These are phyloP conservation scores for Drosophila ezoana DNA, from an alignment of 2,888 invertebrate species.

Conservation along the genomic window DNA sequence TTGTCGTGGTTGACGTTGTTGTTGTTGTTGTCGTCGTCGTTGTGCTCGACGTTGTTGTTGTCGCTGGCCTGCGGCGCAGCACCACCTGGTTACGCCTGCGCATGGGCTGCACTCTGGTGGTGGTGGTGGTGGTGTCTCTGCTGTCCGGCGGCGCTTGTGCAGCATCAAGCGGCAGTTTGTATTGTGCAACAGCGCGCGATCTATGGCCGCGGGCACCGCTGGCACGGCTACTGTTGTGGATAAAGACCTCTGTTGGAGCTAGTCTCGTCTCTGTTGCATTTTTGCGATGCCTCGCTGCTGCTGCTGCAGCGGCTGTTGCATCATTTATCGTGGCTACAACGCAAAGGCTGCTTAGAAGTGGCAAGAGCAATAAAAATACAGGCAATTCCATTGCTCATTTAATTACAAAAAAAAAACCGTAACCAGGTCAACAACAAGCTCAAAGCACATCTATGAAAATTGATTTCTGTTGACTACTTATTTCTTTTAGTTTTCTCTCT, in stretches of 20 bases:
- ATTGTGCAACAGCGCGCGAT: slow-evolving; percentile 71
- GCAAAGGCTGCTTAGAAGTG: slow-evolving; percentile 56
- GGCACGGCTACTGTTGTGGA: slow-evolving; percentile 25
- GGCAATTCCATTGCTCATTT: slow-evolving; percentile 59
- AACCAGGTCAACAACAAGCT: slow-evolving; percentile 42
- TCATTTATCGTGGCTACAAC: slow-evolving; percentile 53
- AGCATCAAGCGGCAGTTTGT: slow-evolving; percentile 59
- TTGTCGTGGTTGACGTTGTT: slow-evolving; percentile 55
- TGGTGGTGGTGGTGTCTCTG: slow-evolving; percentile 11
- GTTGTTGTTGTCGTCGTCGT: slow-evolving; percentile 39
- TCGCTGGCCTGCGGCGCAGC: slow-evolving; percentile 53
- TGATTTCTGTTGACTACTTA: slow-evolving; percentile 13
- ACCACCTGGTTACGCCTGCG: slow-evolving; percentile 66
- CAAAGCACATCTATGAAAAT: slow-evolving; percentile 34
- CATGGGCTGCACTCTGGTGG: slow-evolving; percentile 28
- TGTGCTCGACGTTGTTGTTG: slow-evolving; percentile 31
- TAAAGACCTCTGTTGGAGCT: slow-evolving; percentile 25
- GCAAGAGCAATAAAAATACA: slow-evolving; percentile 38
- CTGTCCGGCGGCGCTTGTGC: slow-evolving; percentile 15
- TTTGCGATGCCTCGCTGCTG: slow-evolving; percentile 36
- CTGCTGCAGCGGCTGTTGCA: slow-evolving; percentile 65
- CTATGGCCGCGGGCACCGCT: slow-evolving; percentile 50
- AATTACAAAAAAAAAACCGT: slow-evolving; percentile 17
- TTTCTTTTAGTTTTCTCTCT: slow-evolving; percentile 7
- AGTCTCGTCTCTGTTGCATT: slow-evolving; percentile 40